Evolutionary conservation across 2,113 vertebrate genomes (phyloP).

Genomic region (Cebidichthys violaceus): DNA sequence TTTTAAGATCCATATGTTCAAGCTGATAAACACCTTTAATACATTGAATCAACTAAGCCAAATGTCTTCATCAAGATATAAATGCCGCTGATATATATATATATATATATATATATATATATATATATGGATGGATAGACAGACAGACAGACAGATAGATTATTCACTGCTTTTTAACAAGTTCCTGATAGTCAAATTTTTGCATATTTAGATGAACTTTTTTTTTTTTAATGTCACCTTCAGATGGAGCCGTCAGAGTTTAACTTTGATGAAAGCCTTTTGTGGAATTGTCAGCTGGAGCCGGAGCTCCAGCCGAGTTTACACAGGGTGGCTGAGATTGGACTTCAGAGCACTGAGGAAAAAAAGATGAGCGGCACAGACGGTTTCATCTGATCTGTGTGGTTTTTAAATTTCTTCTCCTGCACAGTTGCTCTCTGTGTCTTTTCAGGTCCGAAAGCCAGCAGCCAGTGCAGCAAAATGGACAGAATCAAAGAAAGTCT

Average conservation of each 20-base stretch:
- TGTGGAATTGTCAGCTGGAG: conserved; percentile 47
- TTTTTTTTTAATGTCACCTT: conserved; percentile 54
- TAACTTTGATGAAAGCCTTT: conserved; percentile 55
- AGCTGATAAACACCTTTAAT: conserved; percentile 23
- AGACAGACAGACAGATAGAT: neutral
- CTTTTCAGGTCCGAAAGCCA: neutral
- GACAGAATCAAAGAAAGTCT: conserved; percentile 3
- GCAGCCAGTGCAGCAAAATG: conserved; percentile 20
- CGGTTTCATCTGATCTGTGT: conserved; percentile 43
- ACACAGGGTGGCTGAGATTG: conserved; percentile 48
- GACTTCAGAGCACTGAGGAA: conserved; percentile 32
- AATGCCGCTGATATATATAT: neutral
- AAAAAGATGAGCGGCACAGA: conserved; percentile 32
- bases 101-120: neutral
- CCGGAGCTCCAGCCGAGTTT: conserved; percentile 63
- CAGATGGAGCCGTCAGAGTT: conserved; percentile 53
- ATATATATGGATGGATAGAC: neutral
- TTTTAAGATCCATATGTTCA: neutral
- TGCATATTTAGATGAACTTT: conserved; percentile 37
- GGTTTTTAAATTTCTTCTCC: neutral
- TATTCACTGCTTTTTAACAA: conserved; percentile 11
- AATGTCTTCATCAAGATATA: conserved; percentile 23
- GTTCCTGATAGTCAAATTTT: conserved; percentile 42
- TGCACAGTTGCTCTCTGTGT: conserved; percentile 1
- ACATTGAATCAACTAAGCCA: conserved; percentile 7